A percentile compares a stretch with the other conserved stretches of the same genome.
Conservation (phyloP, 1,140 invertebrate species). For the Tyrophagus putrescentiae region DNA sequence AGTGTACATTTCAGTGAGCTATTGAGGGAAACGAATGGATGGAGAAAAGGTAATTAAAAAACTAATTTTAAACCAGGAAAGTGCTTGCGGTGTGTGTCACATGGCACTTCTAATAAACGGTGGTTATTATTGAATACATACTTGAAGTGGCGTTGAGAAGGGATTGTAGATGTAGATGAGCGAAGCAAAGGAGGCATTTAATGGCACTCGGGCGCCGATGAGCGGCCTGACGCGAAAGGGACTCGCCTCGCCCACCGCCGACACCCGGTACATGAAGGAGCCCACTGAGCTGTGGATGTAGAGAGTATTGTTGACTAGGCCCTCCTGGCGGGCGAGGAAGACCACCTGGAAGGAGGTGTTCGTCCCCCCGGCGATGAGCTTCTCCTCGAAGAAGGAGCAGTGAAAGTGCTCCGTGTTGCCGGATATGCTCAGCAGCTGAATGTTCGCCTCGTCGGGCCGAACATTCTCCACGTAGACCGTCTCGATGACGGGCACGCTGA, state of each 20-base stretch:
- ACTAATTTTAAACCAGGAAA: not conserved
- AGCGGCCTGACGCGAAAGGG: slow-evolving; percentile 74
- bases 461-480: slow-evolving; percentile 63
- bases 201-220: slow-evolving; percentile 69
- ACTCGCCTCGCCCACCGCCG: slow-evolving; percentile 63
- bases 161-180: slow-evolving; percentile 88
- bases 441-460: slow-evolving; percentile 52
- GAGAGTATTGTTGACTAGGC: slow-evolving; percentile 67
- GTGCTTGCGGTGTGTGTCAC: not conserved
- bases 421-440: slow-evolving; percentile 69
- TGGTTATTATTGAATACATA: slow-evolving; percentile 32
- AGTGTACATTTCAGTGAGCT: slow-evolving; percentile 75
- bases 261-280: slow-evolving; percentile 62
- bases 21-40: slow-evolving; percentile 27
- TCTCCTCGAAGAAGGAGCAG: slow-evolving; percentile 74
- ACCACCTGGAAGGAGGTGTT: slow-evolving; percentile 92
- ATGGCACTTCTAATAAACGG: not conserved
- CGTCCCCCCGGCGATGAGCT: slow-evolving; percentile 68
- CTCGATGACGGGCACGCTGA: slow-evolving; percentile 63
- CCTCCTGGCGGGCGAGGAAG: slow-evolving; percentile 76
- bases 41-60: not conserved
- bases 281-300: slow-evolving; percentile 86
- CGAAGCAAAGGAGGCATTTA: slow-evolving; percentile 77
- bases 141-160: slow-evolving; percentile 65
- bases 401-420: slow-evolving; percentile 74